These are phyloP conservation scores for Trinectes maculatus DNA, from an alignment of 2,113 vertebrate genomes.

Conservation along the genomic window DNA sequence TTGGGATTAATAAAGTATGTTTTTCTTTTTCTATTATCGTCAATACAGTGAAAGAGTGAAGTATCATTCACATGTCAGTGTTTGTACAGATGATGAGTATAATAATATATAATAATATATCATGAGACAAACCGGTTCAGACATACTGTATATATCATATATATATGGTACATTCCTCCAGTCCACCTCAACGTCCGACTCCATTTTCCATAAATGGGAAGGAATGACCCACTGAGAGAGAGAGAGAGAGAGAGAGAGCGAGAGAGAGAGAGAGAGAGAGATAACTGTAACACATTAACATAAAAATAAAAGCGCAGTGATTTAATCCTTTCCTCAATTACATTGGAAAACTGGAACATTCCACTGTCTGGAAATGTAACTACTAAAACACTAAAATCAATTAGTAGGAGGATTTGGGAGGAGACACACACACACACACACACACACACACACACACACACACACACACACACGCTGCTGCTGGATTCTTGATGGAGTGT, in stretches of 20 bases:
- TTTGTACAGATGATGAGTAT: too few relatives aligned
- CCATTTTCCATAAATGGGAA: constrained; percentile 28
- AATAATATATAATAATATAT: too few relatives aligned
- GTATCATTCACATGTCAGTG: too few relatives aligned
- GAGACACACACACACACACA: constrained; percentile 1
- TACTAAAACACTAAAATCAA: too few relatives aligned
- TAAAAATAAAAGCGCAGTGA: background rate
- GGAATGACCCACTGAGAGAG: background rate
- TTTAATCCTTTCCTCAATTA: background rate
- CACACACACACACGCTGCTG: background rate
- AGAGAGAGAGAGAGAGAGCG: too few relatives aligned
- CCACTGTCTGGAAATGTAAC: too few relatives aligned
- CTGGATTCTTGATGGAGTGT: constrained; percentile 25
- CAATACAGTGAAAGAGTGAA: too few relatives aligned
- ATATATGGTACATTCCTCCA: constrained; percentile 11
- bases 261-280: background rate
- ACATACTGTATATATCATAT: background rate
- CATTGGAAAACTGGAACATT: constrained; percentile 8
- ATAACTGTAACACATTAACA: background rate
- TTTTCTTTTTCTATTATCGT: too few relatives aligned
- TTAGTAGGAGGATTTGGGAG: too few relatives aligned
- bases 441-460: constrained; percentile 14
- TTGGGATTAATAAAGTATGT: too few relatives aligned
- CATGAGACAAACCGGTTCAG: too few relatives aligned
- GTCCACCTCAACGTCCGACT: background rate